Percentiles rank a stretch among this genome's conserved stretches.
These are phyloP conservation scores for Ceyx melanurus DNA, from an alignment of 2,113 vertebrate genomes.

Conservation along the genomic window DNA sequence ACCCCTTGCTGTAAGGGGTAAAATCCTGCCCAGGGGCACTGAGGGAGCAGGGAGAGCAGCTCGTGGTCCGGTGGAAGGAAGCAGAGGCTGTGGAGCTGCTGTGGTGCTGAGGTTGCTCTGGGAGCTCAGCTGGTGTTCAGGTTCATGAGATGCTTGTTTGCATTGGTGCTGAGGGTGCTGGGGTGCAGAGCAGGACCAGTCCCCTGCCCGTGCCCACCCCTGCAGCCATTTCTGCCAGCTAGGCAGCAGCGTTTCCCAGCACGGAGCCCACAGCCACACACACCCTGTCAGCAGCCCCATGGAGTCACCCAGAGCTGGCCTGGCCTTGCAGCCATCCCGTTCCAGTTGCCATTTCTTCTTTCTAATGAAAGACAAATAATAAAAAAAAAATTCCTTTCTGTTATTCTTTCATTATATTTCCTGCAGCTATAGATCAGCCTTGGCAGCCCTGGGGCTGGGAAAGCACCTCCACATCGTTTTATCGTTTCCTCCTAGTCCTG, in stretches of 20 bases:
- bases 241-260: background rate
- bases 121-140: background rate
- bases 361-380: background rate
- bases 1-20: background rate
- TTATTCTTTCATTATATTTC: background rate
- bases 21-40: background rate
- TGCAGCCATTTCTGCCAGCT: background rate
- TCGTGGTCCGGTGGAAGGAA: fast-evolving
- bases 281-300: fast-evolving
- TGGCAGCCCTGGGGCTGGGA: background rate
- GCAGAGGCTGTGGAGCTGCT: background rate
- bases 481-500: background rate
- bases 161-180: fast-evolving
- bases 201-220: background rate
- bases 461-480: background rate
- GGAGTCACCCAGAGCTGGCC: background rate
- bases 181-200: background rate
- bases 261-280: background rate
- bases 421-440: background rate
- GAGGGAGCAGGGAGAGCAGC: background rate
- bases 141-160: fast-evolving
- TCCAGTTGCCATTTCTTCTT: background rate
- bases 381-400: background rate
- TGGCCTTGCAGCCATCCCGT: background rate
- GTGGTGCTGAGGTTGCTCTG: background rate